Percentiles rank a stretch among this genome's conserved stretches.
These are phyloP conservation scores for Zootoca vivipara DNA, from an alignment of 2,113 vertebrate genomes.

Conservation along the genomic window DNA sequence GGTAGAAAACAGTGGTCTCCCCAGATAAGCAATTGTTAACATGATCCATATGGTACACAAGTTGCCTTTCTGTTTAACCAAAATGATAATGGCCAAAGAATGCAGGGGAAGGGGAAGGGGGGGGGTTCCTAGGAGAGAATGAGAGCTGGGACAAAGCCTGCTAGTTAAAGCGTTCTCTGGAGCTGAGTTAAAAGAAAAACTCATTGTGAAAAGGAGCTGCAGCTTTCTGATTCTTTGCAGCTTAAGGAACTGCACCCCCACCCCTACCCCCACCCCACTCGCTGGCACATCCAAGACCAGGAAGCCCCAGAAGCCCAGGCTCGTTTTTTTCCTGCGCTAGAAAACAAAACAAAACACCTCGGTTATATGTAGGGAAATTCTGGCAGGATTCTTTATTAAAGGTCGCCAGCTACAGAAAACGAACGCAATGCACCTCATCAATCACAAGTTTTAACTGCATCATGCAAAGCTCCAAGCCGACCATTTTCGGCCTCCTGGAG, in stretches of 20 bases:
- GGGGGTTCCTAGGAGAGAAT: slow-evolving; percentile 53
- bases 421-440: rapidly evolving
- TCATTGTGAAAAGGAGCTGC: not conserved
- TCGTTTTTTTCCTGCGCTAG: not conserved
- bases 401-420: not conserved
- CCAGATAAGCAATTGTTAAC: slow-evolving; percentile 84
- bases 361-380: rapidly evolving
- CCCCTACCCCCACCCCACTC: not conserved
- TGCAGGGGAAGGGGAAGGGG: slow-evolving; percentile 35
- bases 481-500: rapidly evolving
- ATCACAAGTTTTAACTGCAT: rapidly evolving
- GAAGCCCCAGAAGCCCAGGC: rapidly evolving
- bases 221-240: slow-evolving; percentile 2
- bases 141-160: slow-evolving; percentile 72
- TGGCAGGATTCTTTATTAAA: not conserved
- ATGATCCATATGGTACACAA: slow-evolving; percentile 81
- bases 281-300: not conserved
- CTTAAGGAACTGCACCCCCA: not conserved
- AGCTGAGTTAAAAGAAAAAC: slow-evolving; percentile 63
- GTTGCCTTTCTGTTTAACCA: slow-evolving; percentile 75
- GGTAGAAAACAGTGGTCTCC: slow-evolving; percentile 52
- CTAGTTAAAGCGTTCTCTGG: slow-evolving; percentile 69
- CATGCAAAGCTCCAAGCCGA: not conserved
- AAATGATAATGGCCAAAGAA: slow-evolving; percentile 79
- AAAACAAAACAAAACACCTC: not conserved